Base-by-base conservation (phyloP, 2,888 invertebrate genomes). In the Apamea crenata region DNA sequence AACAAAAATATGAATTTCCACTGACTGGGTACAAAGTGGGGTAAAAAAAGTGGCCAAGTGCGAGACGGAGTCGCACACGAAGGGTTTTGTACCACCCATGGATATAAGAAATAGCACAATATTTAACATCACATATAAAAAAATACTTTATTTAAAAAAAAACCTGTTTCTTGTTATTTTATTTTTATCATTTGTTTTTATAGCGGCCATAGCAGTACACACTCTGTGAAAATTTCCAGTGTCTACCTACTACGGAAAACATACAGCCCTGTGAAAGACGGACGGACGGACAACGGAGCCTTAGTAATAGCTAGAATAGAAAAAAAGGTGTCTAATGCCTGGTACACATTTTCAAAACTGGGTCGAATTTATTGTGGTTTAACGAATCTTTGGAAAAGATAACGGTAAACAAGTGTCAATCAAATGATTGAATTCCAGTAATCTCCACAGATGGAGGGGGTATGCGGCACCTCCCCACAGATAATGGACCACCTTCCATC, bases 1-100 rank as follows among this genome's bases (percentile, higher is more conserved):
- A 80, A 70, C 65, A 71, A 70, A 83, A 88, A 86, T 70, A 75
- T 61, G 18, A 18, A 29, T 44, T 73, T 47, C 36, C 29, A 29
- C 47, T 80, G 59, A 50, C 59, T 40, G 59, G 14, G 25, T 29
- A 61, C 59, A 61, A 61, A 80, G 36, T 50, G 18, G 21, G n/a
- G 25, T 21, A 18, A 63, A 40, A 7, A n/a, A n/a, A 5, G 36
- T 12, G 10, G 56, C 10, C 25, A 25, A 56, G 21, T 53, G 53
- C 36, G 56, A 10, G 56, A 10, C 56, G 56, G 56, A 56, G 1
- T 12, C 10, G 25, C 25, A 12, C 56, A 56, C 4, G 25, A 4
- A 56, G 56, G 56, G 25, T 25, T 50, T 16, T 16, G 50, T 50
- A 47, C 14, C 47, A 47, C 6, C 47, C 47, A 16, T 14, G 4